Evolutionary conservation across 1,140 invertebrate species (phyloP), one percentile per base, ranked within the genome.

Genomic region (Atta cephalotes): DNA sequence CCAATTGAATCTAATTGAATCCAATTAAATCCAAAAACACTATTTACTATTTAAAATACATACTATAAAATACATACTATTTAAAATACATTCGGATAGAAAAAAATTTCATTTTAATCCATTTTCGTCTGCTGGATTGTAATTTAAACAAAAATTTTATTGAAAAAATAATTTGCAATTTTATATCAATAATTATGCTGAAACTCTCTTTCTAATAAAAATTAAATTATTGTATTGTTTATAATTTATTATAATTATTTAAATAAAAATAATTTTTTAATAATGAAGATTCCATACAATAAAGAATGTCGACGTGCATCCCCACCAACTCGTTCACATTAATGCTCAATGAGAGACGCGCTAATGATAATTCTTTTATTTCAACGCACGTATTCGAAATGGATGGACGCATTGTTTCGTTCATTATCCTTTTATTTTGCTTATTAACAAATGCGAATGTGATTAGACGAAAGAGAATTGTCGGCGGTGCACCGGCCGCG

Each of bases 401-500:
- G 88, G 18, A 65, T 31, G 28, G 80, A 79, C 65, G 66, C 12
- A 12, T 78, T 25, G 31, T 28, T 3, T 10, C 49, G 18, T 58
- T 79, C n/a, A 7, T 77, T 6, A 28, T 88, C 39, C 35, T 88
- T 81, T 70, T 89, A 21, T 21, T 87, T 49, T 87, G 18, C 28
- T 56, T 21, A 9, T 79, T 79, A 72, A 51, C 53, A 5, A 3
- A 14, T 7, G 5, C n/a, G 28, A 28, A 35, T 77, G 18, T 87
- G 28, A 85, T 53, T 60, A 88, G 86, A 62, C 56, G 70, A 7
- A 96, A 96, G 79, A 93, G 96, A 85, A 96, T 97, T 80, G 96
- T 97, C 0, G 96, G 96, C 3, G 96, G 96, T 6, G 90, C 63
- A 2, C 93, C 95, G 0, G 96, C 96, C 1, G 95, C 95, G 4